Conservation (phyloP, 37 sponge, comb jelly and placozoan genomes). For the Spongilla lacustris region DNA sequence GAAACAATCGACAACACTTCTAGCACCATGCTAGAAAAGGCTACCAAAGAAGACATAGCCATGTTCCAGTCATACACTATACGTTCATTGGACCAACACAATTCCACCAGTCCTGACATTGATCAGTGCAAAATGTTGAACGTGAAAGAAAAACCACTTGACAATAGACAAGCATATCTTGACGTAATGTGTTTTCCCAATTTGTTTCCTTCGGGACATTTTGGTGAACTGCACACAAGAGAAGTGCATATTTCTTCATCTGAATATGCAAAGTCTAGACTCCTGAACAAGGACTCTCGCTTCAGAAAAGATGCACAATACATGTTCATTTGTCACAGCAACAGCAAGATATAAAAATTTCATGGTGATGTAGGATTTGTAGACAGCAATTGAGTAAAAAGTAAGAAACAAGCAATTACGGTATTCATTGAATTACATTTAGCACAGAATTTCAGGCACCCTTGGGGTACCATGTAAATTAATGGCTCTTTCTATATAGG, state of each 20-base stretch:
- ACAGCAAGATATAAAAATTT: slow-evolving; percentile 25
- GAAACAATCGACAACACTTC: slow-evolving; percentile 29
- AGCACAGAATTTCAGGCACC: slow-evolving; percentile 35
- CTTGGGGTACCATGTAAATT: neutral
- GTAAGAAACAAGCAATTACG: too few relatives aligned
- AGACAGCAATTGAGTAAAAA: too few relatives aligned
- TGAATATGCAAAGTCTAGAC: slow-evolving; percentile 52
- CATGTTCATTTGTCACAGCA: slow-evolving; percentile 48
- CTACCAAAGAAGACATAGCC: slow-evolving; percentile 39
- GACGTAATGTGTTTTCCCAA: slow-evolving; percentile 67
- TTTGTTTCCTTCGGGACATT: slow-evolving; percentile 45
- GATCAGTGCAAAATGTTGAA: slow-evolving; percentile 55
- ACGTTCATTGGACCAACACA: slow-evolving; percentile 17
- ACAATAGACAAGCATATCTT: slow-evolving; percentile 37
- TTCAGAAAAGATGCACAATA: slow-evolving; percentile 55
- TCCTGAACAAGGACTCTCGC: slow-evolving; percentile 46
- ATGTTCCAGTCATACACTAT: slow-evolving; percentile 56
- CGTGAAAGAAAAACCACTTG: slow-evolving; percentile 30
- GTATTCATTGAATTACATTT: too few relatives aligned
- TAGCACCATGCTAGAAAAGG: slow-evolving; percentile 49
- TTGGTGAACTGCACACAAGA: slow-evolving; percentile 48
- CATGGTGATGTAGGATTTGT: too few relatives aligned
- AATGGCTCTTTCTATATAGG: too few relatives aligned
- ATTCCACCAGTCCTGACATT: slow-evolving; percentile 33
- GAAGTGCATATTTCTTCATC: slow-evolving; percentile 14